These are phyloP conservation scores for Xiphophorus birchmanni DNA, from an alignment of 2,797 vertebrate species.

Conservation along the genomic window DNA sequence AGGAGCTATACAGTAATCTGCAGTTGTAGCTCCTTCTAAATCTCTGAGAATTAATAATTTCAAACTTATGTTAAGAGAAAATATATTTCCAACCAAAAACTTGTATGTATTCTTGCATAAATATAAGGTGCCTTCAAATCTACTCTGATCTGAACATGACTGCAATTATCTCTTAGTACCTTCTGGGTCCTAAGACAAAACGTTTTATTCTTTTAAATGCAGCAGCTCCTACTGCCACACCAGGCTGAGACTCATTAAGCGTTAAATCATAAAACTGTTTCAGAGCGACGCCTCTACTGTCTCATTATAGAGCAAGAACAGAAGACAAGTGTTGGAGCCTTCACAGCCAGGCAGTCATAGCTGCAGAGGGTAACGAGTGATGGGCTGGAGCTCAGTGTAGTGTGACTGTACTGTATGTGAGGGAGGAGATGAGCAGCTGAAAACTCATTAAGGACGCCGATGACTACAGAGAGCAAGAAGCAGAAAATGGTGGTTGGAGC, in stretches of 20 bases:
- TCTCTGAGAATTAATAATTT: background rate
- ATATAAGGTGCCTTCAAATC: slow-evolving; percentile 5
- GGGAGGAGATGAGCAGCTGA: slow-evolving; percentile 42
- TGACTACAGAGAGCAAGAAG: slow-evolving; percentile 17
- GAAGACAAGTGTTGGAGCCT: slow-evolving; percentile 38
- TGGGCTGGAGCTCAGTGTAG: slow-evolving; percentile 50
- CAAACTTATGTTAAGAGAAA: slow-evolving; percentile 1
- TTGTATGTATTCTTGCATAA: background rate
- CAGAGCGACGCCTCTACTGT: slow-evolving; percentile 51
- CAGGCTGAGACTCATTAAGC: slow-evolving; percentile 50
- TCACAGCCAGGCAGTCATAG: slow-evolving; percentile 39
- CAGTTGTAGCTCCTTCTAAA: background rate
- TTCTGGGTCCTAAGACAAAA: slow-evolving; percentile 8
- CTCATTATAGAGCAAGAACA: slow-evolving; percentile 60
- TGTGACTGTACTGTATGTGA: slow-evolving; percentile 47
- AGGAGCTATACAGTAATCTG: background rate
- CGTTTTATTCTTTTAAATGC: slow-evolving; percentile 17
- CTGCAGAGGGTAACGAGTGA: slow-evolving; percentile 56
- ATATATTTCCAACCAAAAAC: background rate
- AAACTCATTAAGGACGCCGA: slow-evolving; percentile 41
- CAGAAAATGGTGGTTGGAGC: slow-evolving; percentile 24
- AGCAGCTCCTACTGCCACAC: slow-evolving; percentile 34
- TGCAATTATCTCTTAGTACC: slow-evolving; percentile 28
- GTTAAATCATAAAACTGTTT: slow-evolving; percentile 51
- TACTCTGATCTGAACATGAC: slow-evolving; percentile 8